Conservation (phyloP, 2,113 vertebrate genomes). For the Forbesichthys agassizii region DNA sequence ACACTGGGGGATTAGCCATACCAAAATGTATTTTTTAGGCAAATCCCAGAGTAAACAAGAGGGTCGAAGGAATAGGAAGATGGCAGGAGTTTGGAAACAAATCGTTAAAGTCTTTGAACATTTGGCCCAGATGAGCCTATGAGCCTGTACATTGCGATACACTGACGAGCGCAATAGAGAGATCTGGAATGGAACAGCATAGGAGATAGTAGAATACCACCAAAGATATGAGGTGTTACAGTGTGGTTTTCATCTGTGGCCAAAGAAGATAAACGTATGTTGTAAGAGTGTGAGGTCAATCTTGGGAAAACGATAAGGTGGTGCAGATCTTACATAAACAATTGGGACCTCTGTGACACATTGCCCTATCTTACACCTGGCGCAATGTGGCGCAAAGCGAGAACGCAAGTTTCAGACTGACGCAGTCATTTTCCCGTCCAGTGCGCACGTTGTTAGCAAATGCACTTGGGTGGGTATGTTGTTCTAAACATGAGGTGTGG, state of each 20-base stretch:
- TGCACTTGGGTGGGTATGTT: no score
- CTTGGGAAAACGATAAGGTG: no score
- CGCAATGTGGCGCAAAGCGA: no score
- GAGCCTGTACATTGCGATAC: constrained; percentile 60
- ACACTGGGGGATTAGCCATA: constrained; percentile 66
- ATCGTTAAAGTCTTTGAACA: constrained; percentile 59
- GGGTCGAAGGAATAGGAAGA: constrained; percentile 53
- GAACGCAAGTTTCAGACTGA: no score
- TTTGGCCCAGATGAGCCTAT: constrained; percentile 56
- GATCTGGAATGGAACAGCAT: constrained; percentile 25
- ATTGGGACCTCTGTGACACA: no score
- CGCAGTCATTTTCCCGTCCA: no score
- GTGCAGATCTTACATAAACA: no score
- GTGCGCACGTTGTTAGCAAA: no score
- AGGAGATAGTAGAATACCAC: constrained; percentile 25
- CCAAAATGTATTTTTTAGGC: constrained; percentile 72
- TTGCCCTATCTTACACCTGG: no score
- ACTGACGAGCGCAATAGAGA: constrained; percentile 40
- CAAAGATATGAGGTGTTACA: constrained; percentile 50
- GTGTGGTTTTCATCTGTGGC: constrained; percentile 58
- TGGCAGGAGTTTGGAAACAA: constrained; percentile 67
- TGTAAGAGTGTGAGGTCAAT: no score
- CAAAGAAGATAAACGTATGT: constrained; percentile 18
- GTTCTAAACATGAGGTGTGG: no score
- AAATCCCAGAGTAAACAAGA: constrained; percentile 75